These are phyloP conservation scores for Sus cebifrons DNA, from an alignment of 2,797 vertebrate species.

Conservation along the genomic window DNA sequence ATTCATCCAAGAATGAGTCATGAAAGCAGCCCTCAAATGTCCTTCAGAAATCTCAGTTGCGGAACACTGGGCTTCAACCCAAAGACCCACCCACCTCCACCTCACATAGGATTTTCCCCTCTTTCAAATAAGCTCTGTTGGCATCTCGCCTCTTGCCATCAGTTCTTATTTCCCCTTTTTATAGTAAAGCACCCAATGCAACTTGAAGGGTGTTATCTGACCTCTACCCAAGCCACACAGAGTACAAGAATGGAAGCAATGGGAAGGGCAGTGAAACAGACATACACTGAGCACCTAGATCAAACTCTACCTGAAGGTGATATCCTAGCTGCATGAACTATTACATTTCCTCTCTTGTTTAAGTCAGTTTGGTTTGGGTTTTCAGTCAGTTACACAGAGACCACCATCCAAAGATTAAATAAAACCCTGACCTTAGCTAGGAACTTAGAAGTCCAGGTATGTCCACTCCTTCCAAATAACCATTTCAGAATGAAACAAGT, in stretches of 20 bases:
- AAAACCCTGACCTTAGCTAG: background rate
- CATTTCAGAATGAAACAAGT: background rate
- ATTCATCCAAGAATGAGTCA: conserved; percentile 68
- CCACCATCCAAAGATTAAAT: background rate
- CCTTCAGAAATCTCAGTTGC: conserved; percentile 55
- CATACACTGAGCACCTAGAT: background rate
- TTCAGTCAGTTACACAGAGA: background rate
- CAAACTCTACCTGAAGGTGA: background rate
- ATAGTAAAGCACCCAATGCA: background rate
- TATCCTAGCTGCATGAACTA: fast-evolving
- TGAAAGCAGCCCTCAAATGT: background rate
- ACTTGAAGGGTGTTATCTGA: background rate
- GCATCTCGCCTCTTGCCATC: background rate
- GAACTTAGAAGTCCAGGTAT: background rate
- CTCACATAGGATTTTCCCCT: background rate
- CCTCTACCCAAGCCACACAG: background rate
- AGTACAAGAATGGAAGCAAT: background rate
- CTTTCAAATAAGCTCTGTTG: background rate
- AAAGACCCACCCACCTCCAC: background rate
- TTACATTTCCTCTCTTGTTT: background rate
- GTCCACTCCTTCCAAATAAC: background rate
- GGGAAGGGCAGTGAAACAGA: background rate
- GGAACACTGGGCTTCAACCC: background rate
- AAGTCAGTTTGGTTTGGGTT: background rate
- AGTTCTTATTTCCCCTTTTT: background rate